Evolutionary conservation across 2,888 invertebrate genomes (phyloP), one percentile per base, ranked within the genome.

Genomic region (Himalopsyche anomala): DNA sequence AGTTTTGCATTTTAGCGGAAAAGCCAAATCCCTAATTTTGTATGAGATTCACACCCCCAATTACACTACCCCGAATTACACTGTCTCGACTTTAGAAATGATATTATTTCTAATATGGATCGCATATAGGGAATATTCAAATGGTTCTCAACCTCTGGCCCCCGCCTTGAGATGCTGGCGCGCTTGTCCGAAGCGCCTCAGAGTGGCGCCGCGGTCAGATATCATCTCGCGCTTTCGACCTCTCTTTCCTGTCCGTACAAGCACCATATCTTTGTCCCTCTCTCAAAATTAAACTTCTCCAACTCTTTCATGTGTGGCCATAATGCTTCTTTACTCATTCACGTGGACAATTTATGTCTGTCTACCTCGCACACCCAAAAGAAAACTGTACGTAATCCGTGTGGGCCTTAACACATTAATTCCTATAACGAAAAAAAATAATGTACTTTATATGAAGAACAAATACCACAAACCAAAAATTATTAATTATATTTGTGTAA

Each of bases 141-240:
- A n/a, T n/a, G 62, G 81, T 84, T 84, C 40, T 28, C 17, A 6
- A 42, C 28, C n/a, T 80, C 84, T 81, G 62, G 40, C 82, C 19
- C 55, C 42, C 81, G 55, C 74, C 82, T 69, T 38, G 82, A 19
- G 74, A 38, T 42, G 80, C 80, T 80, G 80, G 69, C 51, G 84
- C 84, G 84, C 81, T 74, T 81, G 86, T 85, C 54, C 81, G 84
- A 85, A 87, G 85, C 85, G 87, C 85, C 87, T 85, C 54, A 82
- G 83, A 36, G 83, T 87, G 87, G 87, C 87, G 87, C 87, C 87
- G 87, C 85, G 83, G 74, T 54, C 83, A 84, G 87, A 87, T 87
- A 87, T 86, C 86, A 87, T 87, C 87, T 87, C 87, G 83, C 86
- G 85, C 86, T 80, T 62, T 83, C 81, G 51, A 82, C 84, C 45